These are phyloP conservation scores for Augochlorella aurata DNA, from an alignment of 2,888 invertebrate genomes.

Conservation along the genomic window DNA sequence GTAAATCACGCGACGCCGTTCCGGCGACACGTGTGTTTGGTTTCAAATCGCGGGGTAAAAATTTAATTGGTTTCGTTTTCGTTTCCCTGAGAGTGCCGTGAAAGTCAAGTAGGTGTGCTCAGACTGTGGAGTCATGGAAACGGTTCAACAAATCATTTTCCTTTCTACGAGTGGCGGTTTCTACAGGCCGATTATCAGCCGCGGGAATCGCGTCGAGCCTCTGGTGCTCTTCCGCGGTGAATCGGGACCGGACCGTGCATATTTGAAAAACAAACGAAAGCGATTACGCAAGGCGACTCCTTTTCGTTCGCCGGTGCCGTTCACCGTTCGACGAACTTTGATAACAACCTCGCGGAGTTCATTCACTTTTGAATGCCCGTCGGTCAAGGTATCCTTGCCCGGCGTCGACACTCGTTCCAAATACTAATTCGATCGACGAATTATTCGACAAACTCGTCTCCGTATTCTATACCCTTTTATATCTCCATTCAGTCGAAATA, in stretches of 20 bases:
- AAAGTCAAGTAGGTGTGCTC: neutral
- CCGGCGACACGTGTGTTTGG: too few relatives aligned
- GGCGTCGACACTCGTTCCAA: neutral
- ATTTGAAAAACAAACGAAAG: slow-evolving; percentile 56
- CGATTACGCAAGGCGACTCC: slow-evolving; percentile 43
- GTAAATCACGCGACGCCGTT: too few relatives aligned
- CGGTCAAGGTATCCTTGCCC: neutral
- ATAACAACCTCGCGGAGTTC: slow-evolving; percentile 43
- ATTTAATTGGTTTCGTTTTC: neutral
- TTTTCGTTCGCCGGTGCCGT: slow-evolving; percentile 41
- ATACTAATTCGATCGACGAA: neutral
- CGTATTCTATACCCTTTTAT: too few relatives aligned
- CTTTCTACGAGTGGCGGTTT: slow-evolving; percentile 25
- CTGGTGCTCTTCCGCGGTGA: slow-evolving; percentile 38
- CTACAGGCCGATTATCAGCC: slow-evolving; percentile 28
- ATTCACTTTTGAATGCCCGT: slow-evolving; percentile 31
- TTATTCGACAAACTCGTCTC: too few relatives aligned
- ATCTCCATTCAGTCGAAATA: too few relatives aligned
- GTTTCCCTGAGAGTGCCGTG: neutral
- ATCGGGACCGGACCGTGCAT: slow-evolving; percentile 37
- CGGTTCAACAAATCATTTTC: slow-evolving; percentile 2
- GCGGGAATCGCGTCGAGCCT: slow-evolving; percentile 19
- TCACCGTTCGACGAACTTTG: slow-evolving; percentile 50
- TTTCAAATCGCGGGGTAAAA: neutral
- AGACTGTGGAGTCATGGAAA: slow-evolving; percentile 1